Conservation (phyloP, 1,140 invertebrate species). For the Onthophagus taurus region DNA sequence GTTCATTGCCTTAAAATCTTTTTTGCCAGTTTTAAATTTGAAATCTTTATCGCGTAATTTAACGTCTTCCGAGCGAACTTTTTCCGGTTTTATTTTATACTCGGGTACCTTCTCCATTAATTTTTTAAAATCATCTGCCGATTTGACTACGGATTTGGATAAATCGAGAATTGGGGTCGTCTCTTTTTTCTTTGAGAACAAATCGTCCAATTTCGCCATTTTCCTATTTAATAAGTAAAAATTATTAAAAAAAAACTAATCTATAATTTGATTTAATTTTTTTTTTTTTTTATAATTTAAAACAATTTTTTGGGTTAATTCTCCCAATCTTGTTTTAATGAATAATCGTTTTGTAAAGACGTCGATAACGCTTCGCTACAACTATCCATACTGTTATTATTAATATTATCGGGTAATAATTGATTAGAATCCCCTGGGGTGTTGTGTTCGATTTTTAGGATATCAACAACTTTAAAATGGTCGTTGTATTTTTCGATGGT, state of each 20-base stretch:
- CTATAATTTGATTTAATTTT: background rate
- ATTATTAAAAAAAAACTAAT: slow-evolving; percentile 1
- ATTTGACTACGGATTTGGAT: slow-evolving; percentile 62
- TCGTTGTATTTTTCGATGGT: slow-evolving; percentile 14
- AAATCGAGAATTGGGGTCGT: slow-evolving; percentile 73
- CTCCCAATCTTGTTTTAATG: slow-evolving; percentile 32
- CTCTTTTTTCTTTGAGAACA: slow-evolving; percentile 74
- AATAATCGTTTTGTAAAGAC: slow-evolving; percentile 23
- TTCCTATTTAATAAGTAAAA: slow-evolving; percentile 10
- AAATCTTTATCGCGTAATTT: slow-evolving; percentile 53
- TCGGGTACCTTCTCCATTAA: slow-evolving; percentile 79
- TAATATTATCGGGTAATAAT: slow-evolving; percentile 5
- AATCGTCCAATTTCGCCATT: slow-evolving; percentile 68
- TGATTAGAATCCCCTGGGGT: slow-evolving; percentile 19
- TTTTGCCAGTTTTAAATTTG: slow-evolving; percentile 57
- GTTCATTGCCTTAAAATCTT: slow-evolving; percentile 49
- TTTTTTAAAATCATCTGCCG: slow-evolving; percentile 70
- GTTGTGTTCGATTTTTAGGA: slow-evolving; percentile 31
- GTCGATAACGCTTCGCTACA: background rate
- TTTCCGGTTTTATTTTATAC: slow-evolving; percentile 80
- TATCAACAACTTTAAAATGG: slow-evolving; percentile 25
- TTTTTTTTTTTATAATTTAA: too few relatives aligned
- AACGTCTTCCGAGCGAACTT: slow-evolving; percentile 57
- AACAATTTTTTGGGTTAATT: slow-evolving; percentile 19
- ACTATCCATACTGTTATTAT: slow-evolving; percentile 11